These are phyloP conservation scores for Halesus radiatus DNA, from an alignment of 1,140 invertebrate genomes.

Conservation along the genomic window DNA sequence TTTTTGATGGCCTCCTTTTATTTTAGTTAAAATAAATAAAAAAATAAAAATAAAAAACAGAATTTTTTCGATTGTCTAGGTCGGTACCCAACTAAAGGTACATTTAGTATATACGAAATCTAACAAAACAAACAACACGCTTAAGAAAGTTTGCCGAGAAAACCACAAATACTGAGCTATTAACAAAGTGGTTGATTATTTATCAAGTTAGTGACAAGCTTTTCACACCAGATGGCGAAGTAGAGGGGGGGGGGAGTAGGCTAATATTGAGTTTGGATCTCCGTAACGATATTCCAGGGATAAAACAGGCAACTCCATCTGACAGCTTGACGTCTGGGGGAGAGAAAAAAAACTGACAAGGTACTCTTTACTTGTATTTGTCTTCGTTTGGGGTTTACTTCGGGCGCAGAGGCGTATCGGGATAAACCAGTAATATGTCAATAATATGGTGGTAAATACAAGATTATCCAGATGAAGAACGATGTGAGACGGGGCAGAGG, in stretches of 20 bases:
- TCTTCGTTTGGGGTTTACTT: background rate
- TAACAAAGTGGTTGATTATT: background rate
- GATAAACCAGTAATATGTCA: background rate
- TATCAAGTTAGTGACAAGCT: background rate
- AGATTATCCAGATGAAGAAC: too few relatives aligned
- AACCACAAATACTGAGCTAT: too few relatives aligned
- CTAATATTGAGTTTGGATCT: constrained; percentile 1
- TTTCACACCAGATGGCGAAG: background rate
- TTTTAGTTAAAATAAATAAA: too few relatives aligned
- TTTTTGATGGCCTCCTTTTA: too few relatives aligned
- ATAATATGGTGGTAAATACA: too few relatives aligned
- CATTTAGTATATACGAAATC: too few relatives aligned
- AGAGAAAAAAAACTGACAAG: constrained; percentile 14
- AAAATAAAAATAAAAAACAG: too few relatives aligned
- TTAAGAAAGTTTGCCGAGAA: too few relatives aligned
- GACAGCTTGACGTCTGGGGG: background rate
- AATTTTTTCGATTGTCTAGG: too few relatives aligned
- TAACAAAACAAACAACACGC: too few relatives aligned
- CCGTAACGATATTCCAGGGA: background rate
- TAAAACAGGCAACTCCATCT: background rate
- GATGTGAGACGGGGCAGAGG: too few relatives aligned
- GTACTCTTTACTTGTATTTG: constrained; percentile 3
- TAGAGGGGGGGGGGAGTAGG: background rate
- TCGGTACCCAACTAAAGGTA: too few relatives aligned
- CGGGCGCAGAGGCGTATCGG: background rate